These are phyloP conservation scores for Corvus cornix DNA, from an alignment of 2,113 vertebrate species.

Conservation along the genomic window DNA sequence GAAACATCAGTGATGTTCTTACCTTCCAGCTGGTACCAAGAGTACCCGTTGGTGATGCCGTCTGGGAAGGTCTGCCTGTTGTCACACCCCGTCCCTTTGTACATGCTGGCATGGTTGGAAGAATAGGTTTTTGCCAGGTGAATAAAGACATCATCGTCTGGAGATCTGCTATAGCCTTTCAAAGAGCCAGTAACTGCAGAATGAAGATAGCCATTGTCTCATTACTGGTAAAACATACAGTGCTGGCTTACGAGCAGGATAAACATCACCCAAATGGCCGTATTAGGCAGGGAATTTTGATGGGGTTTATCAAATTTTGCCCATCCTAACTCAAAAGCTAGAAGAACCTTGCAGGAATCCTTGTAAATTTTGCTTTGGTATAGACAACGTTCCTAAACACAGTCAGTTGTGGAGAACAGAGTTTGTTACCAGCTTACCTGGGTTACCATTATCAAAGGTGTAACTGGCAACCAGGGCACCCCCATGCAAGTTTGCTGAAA, in stretches of 20 bases:
- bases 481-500: constrained; percentile 94
- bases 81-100: constrained; percentile 69
- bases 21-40: constrained; percentile 91
- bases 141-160: constrained; percentile 89
- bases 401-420: neutral
- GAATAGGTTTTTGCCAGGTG: constrained; percentile 89
- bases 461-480: constrained; percentile 94
- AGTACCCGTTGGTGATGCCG: constrained; percentile 89
- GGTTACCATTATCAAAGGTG: constrained; percentile 88
- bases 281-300: neutral
- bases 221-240: neutral
- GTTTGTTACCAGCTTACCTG: constrained; percentile 70
- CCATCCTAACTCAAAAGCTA: neutral
- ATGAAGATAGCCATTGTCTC: neutral
- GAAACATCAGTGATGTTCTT: neutral
- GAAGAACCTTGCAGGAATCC: neutral
- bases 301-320: neutral
- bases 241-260: neutral
- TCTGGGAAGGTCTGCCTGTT: constrained; percentile 66
- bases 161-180: constrained; percentile 73
- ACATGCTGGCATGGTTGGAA: constrained; percentile 82
- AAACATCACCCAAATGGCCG: neutral
- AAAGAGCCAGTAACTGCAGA: constrained; percentile 58
- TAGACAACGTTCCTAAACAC: neutral
- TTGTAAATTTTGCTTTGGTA: neutral